Evolutionary conservation across 1,140 invertebrate species (phyloP), one percentile per base, ranked within the genome.

Genomic region (Caligus rogercresseyi): DNA sequence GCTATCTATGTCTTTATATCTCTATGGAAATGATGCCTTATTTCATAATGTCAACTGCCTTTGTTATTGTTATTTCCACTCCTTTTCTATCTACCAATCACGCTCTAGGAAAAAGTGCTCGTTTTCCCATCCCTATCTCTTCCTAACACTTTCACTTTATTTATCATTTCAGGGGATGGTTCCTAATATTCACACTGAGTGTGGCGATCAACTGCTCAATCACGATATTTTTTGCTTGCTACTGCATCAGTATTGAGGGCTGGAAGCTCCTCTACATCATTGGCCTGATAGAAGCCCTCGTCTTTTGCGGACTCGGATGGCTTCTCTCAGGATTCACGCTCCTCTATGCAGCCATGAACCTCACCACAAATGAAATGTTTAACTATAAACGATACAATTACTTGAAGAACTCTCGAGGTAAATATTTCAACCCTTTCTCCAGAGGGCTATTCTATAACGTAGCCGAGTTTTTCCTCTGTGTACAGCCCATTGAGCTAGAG

Each of bases 321-420:
- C 88, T 89, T 65, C 76, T 91, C 14, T 86, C 86, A 0, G 86
- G 83, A 68, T 88, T 87, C 69, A 87, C 87, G 85, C 80, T 89
- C 25, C 73, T 88, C 7, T 85, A 89, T 70, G 87, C 86, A 1
- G 87, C 85, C 67, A 85, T 87, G 81, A 93, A 92, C 74, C 73
- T 93, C 15, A 94, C 89, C 7, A 92, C 89, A 16, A 94, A 93
- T 71, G 90, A 93, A 74, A 86, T 88, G 82, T 87, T 92, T 68
- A 91, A 91, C 74, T 87, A 87, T 69, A 89, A 90, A 70, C 77
- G 87, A 19, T 93, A 92, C 70, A 82, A 86, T 0, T 92, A 94
- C 71, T 72, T 93, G 58, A 76, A 86, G 25, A 87, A 92, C 69
- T 86, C 86, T 68, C 79, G 84, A 63, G 89, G 89, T 0, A 81